Conservation (phyloP, 2,888 invertebrate genomes). For the Thysanoteuthis rhombus region DNA sequence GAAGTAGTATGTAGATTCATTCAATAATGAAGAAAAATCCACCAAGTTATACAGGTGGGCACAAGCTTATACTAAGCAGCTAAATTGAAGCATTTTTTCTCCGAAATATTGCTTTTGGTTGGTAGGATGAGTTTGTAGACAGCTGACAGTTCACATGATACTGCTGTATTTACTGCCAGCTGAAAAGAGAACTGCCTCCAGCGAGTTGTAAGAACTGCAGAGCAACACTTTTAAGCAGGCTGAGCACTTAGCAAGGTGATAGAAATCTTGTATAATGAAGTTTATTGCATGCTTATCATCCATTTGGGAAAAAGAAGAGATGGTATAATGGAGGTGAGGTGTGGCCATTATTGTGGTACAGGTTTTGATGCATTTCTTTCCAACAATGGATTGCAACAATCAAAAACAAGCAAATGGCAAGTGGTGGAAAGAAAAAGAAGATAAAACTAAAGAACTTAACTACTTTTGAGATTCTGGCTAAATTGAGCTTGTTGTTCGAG, state of each 20-base stretch:
- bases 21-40: not conserved
- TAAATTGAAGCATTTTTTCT: not conserved
- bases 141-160: not conserved
- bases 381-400: not conserved
- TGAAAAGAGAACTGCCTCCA: not conserved
- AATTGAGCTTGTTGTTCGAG: not conserved
- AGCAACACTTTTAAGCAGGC: not conserved
- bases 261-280: not conserved
- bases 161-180: not conserved
- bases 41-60: not conserved
- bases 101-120: too few relatives aligned
- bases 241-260: not conserved
- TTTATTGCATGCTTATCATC: conserved; percentile 12
- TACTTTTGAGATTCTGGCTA: not conserved
- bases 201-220: not conserved
- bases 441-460: not conserved
- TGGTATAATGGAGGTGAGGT: not conserved
- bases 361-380: not conserved
- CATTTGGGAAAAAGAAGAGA: not conserved
- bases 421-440: not conserved
- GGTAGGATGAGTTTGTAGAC: not conserved
- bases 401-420: not conserved
- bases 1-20: not conserved
- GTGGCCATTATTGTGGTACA: not conserved
- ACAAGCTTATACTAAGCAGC: not conserved